These are phyloP conservation scores for Bombus vancouverensis DNA, from an alignment of 1,140 invertebrate genomes.

Conservation along the genomic window DNA sequence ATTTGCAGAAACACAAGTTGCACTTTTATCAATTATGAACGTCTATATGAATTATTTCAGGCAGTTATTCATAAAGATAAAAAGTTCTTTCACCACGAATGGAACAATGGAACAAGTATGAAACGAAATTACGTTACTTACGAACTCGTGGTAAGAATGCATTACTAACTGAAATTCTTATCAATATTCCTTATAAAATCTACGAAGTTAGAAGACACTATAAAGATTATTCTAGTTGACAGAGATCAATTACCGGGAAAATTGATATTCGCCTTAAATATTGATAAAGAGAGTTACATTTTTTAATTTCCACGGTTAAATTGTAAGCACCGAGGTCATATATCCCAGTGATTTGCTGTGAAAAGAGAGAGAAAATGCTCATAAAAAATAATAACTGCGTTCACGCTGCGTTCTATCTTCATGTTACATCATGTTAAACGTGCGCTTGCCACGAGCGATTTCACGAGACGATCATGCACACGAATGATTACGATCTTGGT, in stretches of 20 bases:
- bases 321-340: neutral
- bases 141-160: neutral
- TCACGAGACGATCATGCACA: slow-evolving; percentile 19
- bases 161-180: neutral
- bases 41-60: neutral
- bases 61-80: neutral
- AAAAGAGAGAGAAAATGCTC: neutral
- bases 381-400: neutral
- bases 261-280: neutral
- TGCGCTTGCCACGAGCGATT: slow-evolving; percentile 8
- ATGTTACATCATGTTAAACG: neutral
- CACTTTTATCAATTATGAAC: neutral
- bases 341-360: neutral
- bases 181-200: neutral
- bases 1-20: neutral
- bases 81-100: neutral
- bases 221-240: neutral
- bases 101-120: neutral
- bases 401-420: neutral
- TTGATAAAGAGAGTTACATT: neutral
- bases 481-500: slow-evolving; percentile 4
- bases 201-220: neutral
- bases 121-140: neutral
- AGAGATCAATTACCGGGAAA: neutral
- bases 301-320: neutral